Conservation (phyloP, 2,797 vertebrate species). For the Mallotus villosus region DNA sequence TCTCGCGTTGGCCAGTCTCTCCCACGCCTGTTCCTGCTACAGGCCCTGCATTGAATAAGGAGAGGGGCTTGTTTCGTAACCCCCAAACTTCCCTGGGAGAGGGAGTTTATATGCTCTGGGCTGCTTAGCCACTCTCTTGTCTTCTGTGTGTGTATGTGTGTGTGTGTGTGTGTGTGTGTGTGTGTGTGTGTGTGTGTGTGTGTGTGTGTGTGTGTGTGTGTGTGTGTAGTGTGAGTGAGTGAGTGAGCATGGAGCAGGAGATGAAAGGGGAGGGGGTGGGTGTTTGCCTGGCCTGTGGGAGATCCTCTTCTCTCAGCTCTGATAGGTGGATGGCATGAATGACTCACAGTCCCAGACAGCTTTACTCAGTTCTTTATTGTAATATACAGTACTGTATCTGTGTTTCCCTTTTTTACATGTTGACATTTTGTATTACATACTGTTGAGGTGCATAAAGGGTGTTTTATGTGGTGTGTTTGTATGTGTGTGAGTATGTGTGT, state of each 20-base stretch:
- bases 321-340: constrained; percentile 43
- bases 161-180: neutral
- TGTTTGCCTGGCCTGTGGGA: constrained; percentile 31
- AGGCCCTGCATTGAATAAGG: neutral
- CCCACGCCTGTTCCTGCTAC: neutral
- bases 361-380: constrained; percentile 17
- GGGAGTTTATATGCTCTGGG: neutral
- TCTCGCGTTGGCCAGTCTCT: neutral
- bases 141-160: neutral
- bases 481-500: neutral
- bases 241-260: neutral
- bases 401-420: neutral
- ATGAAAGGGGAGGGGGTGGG: constrained; percentile 29
- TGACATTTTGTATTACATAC: neutral
- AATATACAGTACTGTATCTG: neutral
- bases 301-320: neutral
- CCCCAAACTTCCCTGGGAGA: neutral
- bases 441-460: neutral
- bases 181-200: neutral
- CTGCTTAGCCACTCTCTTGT: constrained; percentile 5
- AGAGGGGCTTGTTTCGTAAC: neutral
- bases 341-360: constrained; percentile 45
- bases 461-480: constrained; percentile 5
- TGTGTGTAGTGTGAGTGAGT: no score
- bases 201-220: neutral